These are phyloP conservation scores for Hippasteria phrygiana DNA, from an alignment of 53 echinoderm and acorn worm genomes.

Conservation along the genomic window DNA sequence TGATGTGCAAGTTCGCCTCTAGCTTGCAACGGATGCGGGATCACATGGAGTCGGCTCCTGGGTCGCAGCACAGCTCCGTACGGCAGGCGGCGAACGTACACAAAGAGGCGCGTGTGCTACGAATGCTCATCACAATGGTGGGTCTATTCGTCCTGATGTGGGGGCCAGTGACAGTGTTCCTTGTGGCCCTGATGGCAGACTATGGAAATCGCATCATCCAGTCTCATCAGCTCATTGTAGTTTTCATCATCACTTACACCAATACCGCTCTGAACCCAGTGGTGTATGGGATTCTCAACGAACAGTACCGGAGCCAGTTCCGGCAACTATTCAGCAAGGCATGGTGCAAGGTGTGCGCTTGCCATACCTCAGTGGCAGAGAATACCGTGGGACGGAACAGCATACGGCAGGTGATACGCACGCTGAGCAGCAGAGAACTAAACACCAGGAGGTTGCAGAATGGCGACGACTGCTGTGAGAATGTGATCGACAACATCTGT, in stretches of 20 bases:
- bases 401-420: conserved; percentile 26
- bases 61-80: background rate
- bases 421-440: conserved; percentile 32
- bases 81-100: conserved; percentile 36
- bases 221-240: conserved; percentile 57
- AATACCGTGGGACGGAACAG: background rate
- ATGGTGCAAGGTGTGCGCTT: conserved; percentile 1
- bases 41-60: conserved; percentile 45
- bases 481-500: conserved; percentile 31
- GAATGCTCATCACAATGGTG: conserved; percentile 65
- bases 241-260: conserved; percentile 39
- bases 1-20: conserved; percentile 50
- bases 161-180: conserved; percentile 57
- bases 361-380: background rate
- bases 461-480: background rate
- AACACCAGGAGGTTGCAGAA: background rate
- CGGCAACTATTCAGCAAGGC: conserved; percentile 25
- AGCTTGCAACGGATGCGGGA: conserved; percentile 55
- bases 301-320: conserved; percentile 61
- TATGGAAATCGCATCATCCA: background rate
- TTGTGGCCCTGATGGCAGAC: conserved; percentile 46
- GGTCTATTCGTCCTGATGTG: conserved; percentile 62
- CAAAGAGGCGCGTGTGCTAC: conserved; percentile 58
- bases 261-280: conserved; percentile 63
- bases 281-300: conserved; percentile 69